Base-by-base conservation (phyloP, 2,888 invertebrate species). In the Eurytoma adleriae region DNA sequence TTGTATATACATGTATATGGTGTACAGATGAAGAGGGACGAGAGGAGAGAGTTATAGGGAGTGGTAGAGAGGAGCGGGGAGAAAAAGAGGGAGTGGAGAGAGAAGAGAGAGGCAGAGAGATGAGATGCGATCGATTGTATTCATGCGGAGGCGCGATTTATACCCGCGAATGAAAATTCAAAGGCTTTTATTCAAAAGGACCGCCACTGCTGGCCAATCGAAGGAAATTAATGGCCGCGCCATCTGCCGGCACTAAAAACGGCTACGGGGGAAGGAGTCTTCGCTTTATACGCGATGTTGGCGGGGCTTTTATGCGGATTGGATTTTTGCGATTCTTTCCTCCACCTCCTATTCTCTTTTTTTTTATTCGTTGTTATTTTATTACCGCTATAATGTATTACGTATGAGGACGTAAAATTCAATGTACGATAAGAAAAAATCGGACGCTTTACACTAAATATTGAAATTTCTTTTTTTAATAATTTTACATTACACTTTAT, bases 241-340 rank as follows among this genome's bases (percentile, higher is more conserved):
- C 54, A 72, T 79, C 48, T 66, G 71, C 50, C 50, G 59, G 50
- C 66, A 50, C 64, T 78, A 78, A 71, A 73, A 73, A 57, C 40
- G 40, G 40, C 40, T 40, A 40, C 40, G 40, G 0, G 40, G 40
- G 40, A 40, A 50, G 48, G 67, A 18, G 67, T 14, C 10, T 13
- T 40, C 27, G 61, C 27, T 76, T 68, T 68, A 68, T 59, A 30
- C 52, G 14, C 40, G 66, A 30, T 57, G 66, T 67, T 27, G 40
- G 40, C 40, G 40, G 40, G 40, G 40, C 40, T 40, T 40, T 40
- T 10, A 57, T 18, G 57, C 20, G 57, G 57, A 57, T 57, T 57
- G 57, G 4, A 57, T 57, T 57, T 57, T 18, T 18, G 18, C 18
- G 18, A 40, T 5, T 5, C 40, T 40, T 7, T 7, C 40, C 40